Evolutionary conservation across 2,888 invertebrate species (phyloP).

Genomic region (Diplazon laetatorius): DNA sequence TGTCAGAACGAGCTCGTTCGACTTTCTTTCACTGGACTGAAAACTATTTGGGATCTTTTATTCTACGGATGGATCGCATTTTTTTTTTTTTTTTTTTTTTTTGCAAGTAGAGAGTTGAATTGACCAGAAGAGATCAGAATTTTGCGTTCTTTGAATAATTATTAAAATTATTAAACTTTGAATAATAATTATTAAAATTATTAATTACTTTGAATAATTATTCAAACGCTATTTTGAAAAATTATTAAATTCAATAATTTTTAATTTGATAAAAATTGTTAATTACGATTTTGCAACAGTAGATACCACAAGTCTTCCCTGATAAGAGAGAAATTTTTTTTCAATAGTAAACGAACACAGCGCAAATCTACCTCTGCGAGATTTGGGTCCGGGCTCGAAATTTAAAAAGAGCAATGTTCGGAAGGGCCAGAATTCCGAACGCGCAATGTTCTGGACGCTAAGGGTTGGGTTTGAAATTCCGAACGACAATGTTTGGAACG

Average conservation of each 20-base stretch:
- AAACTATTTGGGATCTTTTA: not conserved
- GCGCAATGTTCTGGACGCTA: no score
- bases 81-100: no score
- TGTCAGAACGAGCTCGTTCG: not conserved
- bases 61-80: not conserved
- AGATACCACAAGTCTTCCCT: constrained; percentile 52
- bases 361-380: constrained; percentile 56
- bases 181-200: not conserved
- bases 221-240: no score
- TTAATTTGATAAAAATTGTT: not conserved
- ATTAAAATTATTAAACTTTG: no score
- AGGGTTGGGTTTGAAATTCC: no score
- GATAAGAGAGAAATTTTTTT: constrained; percentile 23
- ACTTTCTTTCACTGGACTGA: not conserved
- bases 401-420: constrained; percentile 8
- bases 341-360: constrained; percentile 20
- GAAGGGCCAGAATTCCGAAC: no score
- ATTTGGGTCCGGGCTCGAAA: constrained; percentile 38
- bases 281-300: constrained; percentile 25
- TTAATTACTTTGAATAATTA: not conserved
- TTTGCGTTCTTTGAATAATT: not conserved
- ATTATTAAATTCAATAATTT: not conserved
- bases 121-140: not conserved
- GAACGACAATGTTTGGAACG: no score
- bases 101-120: not conserved